phyloP scores from a whole-genome alignment of 2,888 invertebrate species.

The Netelia virgata region DNA sequence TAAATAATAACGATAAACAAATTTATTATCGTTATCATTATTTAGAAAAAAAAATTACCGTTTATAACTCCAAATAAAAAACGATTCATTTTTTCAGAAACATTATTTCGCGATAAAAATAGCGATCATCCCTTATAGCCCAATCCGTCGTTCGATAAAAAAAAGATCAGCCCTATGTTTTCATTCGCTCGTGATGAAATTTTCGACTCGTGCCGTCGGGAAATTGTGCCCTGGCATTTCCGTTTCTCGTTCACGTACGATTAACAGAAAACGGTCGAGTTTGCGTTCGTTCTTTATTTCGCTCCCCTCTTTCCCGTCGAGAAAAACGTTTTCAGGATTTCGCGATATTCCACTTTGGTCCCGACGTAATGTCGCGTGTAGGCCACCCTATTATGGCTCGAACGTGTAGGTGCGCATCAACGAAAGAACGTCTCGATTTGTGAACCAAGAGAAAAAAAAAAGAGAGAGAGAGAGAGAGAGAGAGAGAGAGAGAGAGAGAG shows the following conservation, averaged over 20 bases:
- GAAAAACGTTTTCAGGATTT: constrained; percentile 17
- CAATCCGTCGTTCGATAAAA: too few relatives aligned
- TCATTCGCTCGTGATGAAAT: too few relatives aligned
- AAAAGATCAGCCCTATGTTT: too few relatives aligned
- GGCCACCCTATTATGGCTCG: background rate
- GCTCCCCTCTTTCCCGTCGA: constrained; percentile 19
- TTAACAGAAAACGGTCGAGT: constrained; percentile 17
- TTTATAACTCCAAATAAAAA: too few relatives aligned
- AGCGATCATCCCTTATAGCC: too few relatives aligned
- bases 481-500: background rate
- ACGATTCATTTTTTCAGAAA: too few relatives aligned
- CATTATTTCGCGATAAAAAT: too few relatives aligned
- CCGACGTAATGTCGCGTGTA: background rate
- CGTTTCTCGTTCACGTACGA: background rate
- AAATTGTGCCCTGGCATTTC: background rate
- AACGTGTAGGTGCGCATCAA: constrained; percentile 1
- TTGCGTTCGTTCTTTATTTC: background rate
- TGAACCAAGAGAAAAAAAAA: background rate
- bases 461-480: background rate
- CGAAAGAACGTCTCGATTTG: background rate
- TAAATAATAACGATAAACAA: too few relatives aligned
- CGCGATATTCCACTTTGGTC: background rate
- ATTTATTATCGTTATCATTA: too few relatives aligned
- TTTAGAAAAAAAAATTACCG: too few relatives aligned
- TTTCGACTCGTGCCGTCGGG: too few relatives aligned